Base-by-base conservation (phyloP, 2,888 invertebrate species). In the Mesopsocus fuscifrons region DNA sequence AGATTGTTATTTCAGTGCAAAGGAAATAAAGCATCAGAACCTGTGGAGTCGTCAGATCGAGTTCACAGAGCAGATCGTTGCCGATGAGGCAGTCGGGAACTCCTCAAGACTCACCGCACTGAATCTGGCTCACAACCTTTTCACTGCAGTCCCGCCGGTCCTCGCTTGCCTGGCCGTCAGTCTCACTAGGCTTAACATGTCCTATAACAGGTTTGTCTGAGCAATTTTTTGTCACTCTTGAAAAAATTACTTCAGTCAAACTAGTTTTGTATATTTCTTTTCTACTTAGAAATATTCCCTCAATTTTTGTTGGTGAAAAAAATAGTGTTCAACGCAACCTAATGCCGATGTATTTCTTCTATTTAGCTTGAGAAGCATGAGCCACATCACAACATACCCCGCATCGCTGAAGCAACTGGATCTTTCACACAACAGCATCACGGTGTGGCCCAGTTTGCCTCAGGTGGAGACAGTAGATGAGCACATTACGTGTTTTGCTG, bases 101-200 rank as follows among this genome's bases (percentile, higher is more conserved):
- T 69, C 71, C 40, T 78, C 80, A 1, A 71, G 76, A 47, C 61
- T 88, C 8, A 68, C 76, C 2, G 70, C 79, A 1, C 67, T 95
- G 3, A 92, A 91, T 64, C 66, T 95, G 26, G 80, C 91, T 0
- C 85, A 91, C 63, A 95, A 95, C 67, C 71, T 82, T 51, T 88
- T 97, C 59, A 76, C 77, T 23, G 74, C 77, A 51, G 77, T 95
- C 46, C 97, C 97, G 1, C 71, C 75, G 2, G 82, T 84, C 35
- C 63, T 98, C 31, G 82, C 95, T 2, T 98, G 98, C 57, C 67
- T 88, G 44, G 92, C 89, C 3, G 81, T 89, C 0, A 75, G 76
- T 52, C 68, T 98, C 21, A 79, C 84, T 0, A 67, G 87, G 31
- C 69, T 98, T 13, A 92, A 92, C 58, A 74, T 98, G 71, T 80